Conservation (phyloP, 2,888 invertebrate species). For the Pterobdella sp. region DNA sequence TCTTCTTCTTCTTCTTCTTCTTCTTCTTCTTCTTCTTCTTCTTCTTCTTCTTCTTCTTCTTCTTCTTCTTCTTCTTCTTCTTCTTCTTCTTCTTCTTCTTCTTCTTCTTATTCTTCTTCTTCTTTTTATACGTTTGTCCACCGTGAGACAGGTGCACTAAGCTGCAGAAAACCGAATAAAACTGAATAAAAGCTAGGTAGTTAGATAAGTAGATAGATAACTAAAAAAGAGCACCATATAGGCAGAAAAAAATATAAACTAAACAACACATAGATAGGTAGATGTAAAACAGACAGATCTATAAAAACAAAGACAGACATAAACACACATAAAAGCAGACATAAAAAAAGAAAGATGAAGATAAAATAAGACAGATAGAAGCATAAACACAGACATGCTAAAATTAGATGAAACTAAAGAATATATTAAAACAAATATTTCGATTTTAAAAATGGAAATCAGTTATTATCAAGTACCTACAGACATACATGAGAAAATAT, state of each 20-base stretch:
- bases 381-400: too few species aligned
- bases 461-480: too few species aligned
- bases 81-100: slow-evolving; percentile 6
- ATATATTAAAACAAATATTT: too few species aligned
- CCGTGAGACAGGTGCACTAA: too few species aligned
- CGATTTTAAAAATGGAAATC: too few species aligned
- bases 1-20: slow-evolving; percentile 5
- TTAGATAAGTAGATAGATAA: neutral
- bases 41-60: slow-evolving; percentile 5
- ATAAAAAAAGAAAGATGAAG: too few species aligned
- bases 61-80: neutral
- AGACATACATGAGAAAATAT: too few species aligned
- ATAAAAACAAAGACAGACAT: neutral
- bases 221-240: neutral
- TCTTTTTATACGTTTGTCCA: too few species aligned
- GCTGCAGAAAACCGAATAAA: too few species aligned
- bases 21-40: slow-evolving; percentile 17
- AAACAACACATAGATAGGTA: neutral
- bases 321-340: neutral
- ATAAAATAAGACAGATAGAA: too few species aligned
- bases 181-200: neutral
- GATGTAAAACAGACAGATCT: neutral
- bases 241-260: neutral
- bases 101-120: too few species aligned
- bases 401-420: too few species aligned